These are phyloP conservation scores for Syngnathus scovelli DNA, from an alignment of 2,113 vertebrate genomes.

Conservation along the genomic window DNA sequence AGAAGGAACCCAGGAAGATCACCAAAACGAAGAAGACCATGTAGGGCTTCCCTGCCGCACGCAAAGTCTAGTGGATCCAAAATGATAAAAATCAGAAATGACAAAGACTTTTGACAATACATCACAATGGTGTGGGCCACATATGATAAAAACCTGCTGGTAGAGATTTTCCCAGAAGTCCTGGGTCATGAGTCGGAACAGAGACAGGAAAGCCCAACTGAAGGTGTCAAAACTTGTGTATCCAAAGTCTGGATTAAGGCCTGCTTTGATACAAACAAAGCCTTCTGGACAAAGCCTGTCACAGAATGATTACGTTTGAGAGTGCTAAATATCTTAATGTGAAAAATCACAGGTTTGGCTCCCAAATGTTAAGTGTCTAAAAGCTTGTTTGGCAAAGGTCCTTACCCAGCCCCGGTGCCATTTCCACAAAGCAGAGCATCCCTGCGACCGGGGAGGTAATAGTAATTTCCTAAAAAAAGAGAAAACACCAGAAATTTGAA, in stretches of 20 bases:
- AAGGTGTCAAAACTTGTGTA: constrained; percentile 98
- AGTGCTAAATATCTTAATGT: background rate
- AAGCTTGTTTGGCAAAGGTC: background rate
- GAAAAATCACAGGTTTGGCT: background rate
- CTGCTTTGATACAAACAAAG: constrained; percentile 85
- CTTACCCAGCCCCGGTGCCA: constrained; percentile 91
- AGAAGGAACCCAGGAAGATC: constrained; percentile 98
- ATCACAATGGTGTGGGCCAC: background rate
- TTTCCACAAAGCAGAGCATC: constrained; percentile 96
- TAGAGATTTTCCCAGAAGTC: constrained; percentile 98
- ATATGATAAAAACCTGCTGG: constrained; percentile 75
- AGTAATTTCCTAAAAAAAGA: constrained; percentile 79
- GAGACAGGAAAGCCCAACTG: constrained; percentile 95
- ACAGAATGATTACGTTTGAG: background rate
- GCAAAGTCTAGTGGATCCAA: constrained; percentile 75
- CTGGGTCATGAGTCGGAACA: constrained; percentile 98
- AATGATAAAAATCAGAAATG: background rate
- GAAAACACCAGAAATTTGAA: constrained; percentile 5
- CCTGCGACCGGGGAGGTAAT: constrained; percentile 82
- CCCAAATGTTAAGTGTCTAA: background rate
- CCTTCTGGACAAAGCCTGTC: constrained; percentile 92
- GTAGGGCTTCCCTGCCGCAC: constrained; percentile 94
- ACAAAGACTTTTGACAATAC: no score
- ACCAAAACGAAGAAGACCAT: constrained; percentile 99
- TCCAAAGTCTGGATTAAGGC: constrained; percentile 90